phyloP scores from a whole-genome alignment of 2,888 invertebrate species.

The Agapostemon virescens region DNA sequence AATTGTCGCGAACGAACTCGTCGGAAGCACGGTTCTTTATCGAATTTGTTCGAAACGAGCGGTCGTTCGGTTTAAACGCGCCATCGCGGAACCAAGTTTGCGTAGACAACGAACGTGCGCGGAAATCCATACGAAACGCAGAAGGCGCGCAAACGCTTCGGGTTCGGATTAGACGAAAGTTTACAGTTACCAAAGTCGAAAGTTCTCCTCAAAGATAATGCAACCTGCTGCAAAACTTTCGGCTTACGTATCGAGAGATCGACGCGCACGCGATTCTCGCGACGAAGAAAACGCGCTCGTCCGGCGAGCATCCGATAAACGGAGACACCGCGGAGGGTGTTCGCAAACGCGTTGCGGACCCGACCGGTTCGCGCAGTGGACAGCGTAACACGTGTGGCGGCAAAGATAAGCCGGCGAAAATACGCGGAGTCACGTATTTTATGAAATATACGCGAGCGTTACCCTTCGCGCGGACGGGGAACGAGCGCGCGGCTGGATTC shows the following conservation, averaged over 20 bases:
- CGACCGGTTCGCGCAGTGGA: slow-evolving; percentile 28
- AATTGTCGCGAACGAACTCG: too few species aligned
- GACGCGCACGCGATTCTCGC: background rate
- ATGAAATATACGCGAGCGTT: slow-evolving; percentile 69
- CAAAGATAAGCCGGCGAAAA: slow-evolving; percentile 74
- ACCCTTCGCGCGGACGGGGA: background rate
- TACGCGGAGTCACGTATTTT: slow-evolving; percentile 78
- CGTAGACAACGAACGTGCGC: background rate
- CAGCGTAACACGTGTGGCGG: slow-evolving; percentile 68
- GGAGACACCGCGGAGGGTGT: background rate
- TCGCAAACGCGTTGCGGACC: background rate
- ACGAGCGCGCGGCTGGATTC: background rate
- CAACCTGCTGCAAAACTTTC: background rate
- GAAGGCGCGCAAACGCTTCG: background rate
- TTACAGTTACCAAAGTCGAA: background rate
- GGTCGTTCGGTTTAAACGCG: background rate
- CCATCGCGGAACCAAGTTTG: background rate
- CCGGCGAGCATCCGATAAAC: background rate
- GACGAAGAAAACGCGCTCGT: background rate
- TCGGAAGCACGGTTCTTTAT: too few species aligned
- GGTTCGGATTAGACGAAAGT: background rate
- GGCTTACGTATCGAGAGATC: background rate
- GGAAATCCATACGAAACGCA: background rate
- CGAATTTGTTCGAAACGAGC: background rate
- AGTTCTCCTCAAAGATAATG: background rate